Evolutionary conservation across 2,113 vertebrate genomes (phyloP).

Genomic region (Apistogramma diplotaenia): DNA sequence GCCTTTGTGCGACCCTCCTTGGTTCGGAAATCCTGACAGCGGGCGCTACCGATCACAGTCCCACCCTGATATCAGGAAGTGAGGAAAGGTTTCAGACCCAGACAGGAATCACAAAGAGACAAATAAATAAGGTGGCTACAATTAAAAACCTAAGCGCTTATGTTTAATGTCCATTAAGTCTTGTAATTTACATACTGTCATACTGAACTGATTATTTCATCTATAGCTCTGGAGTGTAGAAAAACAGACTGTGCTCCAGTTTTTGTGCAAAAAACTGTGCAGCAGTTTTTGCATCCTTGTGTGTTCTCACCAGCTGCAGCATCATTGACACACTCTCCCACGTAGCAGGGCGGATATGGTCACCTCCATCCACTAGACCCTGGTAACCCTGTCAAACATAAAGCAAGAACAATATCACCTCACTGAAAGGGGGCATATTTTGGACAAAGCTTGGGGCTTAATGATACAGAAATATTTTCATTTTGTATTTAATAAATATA

Average conservation of each 20-base stretch:
- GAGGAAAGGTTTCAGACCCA: not conserved
- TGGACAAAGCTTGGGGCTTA: not conserved
- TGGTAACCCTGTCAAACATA: slow-evolving; percentile 86
- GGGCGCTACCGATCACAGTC: slow-evolving; percentile 93
- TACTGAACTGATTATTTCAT: slow-evolving; percentile 53
- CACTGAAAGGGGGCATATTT: not conserved
- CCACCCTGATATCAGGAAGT: slow-evolving; percentile 79
- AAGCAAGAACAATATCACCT: not conserved
- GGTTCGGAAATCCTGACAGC: slow-evolving; percentile 87
- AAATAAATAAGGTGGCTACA: not conserved
- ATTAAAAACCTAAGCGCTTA: not conserved
- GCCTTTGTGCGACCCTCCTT: slow-evolving; percentile 87
- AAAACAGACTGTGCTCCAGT: not conserved
- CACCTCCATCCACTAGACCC: slow-evolving; percentile 92
- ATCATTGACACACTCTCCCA: slow-evolving; percentile 98
- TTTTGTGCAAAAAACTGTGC: not conserved
- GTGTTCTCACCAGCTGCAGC: slow-evolving; percentile 87
- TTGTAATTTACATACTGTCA: slow-evolving; percentile 43
- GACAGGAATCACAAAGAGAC: not conserved
- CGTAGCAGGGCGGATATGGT: slow-evolving; percentile 85
- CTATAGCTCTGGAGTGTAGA: not conserved
- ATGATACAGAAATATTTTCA: not conserved
- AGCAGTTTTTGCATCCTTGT: not conserved
- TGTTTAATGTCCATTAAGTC: not conserved
- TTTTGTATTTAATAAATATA: not conserved